Evolutionary conservation across 1,140 invertebrate species (phyloP), one percentile per base, ranked within the genome.

Genomic region (Diplogasteroides magnus): DNA sequence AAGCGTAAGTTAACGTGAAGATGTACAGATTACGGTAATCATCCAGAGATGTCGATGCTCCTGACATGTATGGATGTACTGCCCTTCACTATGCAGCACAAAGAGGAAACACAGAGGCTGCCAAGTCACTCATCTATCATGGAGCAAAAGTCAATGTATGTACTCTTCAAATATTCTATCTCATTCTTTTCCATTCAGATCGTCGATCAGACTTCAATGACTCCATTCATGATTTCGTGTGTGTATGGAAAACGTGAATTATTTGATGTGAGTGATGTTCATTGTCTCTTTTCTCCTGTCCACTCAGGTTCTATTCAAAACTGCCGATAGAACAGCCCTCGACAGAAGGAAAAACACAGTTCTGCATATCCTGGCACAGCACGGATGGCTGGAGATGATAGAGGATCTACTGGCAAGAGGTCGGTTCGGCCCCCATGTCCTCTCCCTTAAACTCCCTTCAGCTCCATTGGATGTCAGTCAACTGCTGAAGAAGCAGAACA

Each of bases 41-140:
- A 48, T 48, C 19, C 37, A 48, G 37, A 11, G 37, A 48, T 6
- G 19, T 48, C 6, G 19, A 48, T 48, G 37, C 37, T 48, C 6
- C 19, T 6, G 37, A 48, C 19, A 19, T 11, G 19, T 48, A 11
- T 19, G 37, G 37, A 48, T 48, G 37, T 48, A 11, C 37, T 48
- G 37, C 84, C 1, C 78, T 85, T 11, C 84, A 85, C 70, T 74
- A 85, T 48, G 84, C 84, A 31, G 83, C 84, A 23, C 68, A 83
- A 61, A 75, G 74, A 66, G 84, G 83, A 25, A 83, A 85, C 71
- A 71, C 75, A 62, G 79, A 79, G 25, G 83, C 83, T 11, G 78
- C 76, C 0, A 32, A 75, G 19, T 64, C 80, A 13, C 74, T 85
- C 13, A 71, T 85, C 13, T 76, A 83, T 3, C 67, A 75, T 32